phyloP scores from a whole-genome alignment of 1,140 invertebrate species.

The Habropoda laboriosa region DNA sequence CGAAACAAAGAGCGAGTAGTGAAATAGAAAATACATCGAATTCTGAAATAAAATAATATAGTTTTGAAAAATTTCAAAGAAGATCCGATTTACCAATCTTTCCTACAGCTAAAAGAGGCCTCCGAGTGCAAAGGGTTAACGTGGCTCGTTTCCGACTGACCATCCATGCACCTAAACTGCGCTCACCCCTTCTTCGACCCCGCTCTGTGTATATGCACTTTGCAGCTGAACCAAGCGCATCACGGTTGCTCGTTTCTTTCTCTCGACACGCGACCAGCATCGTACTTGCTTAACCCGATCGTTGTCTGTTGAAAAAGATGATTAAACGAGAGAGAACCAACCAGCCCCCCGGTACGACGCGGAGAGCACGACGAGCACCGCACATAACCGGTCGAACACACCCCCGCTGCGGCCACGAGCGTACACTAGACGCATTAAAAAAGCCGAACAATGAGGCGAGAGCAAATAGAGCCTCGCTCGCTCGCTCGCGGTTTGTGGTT shows the following conservation, averaged over 20 bases:
- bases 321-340: conserved; percentile 71
- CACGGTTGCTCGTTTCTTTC: conserved; percentile 48
- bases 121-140: too few relatives aligned
- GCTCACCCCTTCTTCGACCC: not conserved
- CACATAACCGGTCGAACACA: conserved; percentile 48
- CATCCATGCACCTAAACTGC: too few relatives aligned
- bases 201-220: not conserved
- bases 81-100: too few relatives aligned
- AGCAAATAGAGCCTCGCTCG: conserved; percentile 65
- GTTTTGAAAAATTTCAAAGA: too few relatives aligned
- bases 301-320: conserved; percentile 71
- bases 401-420: conserved; percentile 28
- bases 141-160: not conserved
- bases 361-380: conserved; percentile 40
- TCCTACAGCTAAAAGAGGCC: too few relatives aligned
- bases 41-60: too few relatives aligned
- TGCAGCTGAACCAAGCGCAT: conserved; percentile 32
- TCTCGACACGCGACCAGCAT: conserved; percentile 21
- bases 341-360: not conserved
- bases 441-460: conserved; percentile 63
- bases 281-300: conserved; percentile 64
- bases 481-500: conserved; percentile 63
- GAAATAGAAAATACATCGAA: too few relatives aligned
- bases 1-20: too few relatives aligned
- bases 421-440: conserved; percentile 62